Conservation (phyloP, 2,797 vertebrate species). For the Xerus rutilus region DNA sequence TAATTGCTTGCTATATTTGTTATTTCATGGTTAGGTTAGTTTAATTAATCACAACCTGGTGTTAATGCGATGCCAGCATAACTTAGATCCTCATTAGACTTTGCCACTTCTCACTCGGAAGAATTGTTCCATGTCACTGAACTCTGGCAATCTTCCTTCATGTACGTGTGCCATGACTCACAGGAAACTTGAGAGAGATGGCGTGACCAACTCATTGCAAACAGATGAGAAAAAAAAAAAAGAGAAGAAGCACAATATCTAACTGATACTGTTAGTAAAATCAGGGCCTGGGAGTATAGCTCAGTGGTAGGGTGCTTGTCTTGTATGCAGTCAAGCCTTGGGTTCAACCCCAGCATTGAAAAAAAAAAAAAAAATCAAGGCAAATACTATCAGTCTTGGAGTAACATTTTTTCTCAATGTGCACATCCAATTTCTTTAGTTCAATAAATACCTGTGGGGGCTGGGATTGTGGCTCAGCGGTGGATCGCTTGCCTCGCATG, state of each 20-base stretch:
- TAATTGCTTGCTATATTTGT: neutral
- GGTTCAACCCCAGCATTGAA: too few relatives aligned
- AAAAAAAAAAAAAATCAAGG: neutral
- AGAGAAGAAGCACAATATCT: neutral
- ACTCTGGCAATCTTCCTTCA: neutral
- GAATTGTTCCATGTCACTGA: neutral
- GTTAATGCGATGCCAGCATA: neutral
- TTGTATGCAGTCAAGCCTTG: too few relatives aligned
- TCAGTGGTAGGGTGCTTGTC: too few relatives aligned
- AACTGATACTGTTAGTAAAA: neutral
- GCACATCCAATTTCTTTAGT: neutral
- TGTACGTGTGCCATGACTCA: neutral
- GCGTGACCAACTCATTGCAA: neutral
- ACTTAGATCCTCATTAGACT: neutral
- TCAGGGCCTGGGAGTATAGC: neutral
- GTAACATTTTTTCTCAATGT: neutral
- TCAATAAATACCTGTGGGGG: neutral
- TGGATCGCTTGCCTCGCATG: too few relatives aligned
- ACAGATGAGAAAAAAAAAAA: neutral
- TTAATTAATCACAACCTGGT: slow-evolving; percentile 35
- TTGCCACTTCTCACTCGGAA: neutral
- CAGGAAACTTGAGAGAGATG: neutral
- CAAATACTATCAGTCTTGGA: neutral
- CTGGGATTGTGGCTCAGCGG: too few relatives aligned
- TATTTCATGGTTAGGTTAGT: slow-evolving; percentile 1